Percentiles rank a stretch among this genome's conserved stretches.
phyloP scores from a whole-genome alignment of 2,888 invertebrate genomes.

The Acanthopleura granulata region DNA sequence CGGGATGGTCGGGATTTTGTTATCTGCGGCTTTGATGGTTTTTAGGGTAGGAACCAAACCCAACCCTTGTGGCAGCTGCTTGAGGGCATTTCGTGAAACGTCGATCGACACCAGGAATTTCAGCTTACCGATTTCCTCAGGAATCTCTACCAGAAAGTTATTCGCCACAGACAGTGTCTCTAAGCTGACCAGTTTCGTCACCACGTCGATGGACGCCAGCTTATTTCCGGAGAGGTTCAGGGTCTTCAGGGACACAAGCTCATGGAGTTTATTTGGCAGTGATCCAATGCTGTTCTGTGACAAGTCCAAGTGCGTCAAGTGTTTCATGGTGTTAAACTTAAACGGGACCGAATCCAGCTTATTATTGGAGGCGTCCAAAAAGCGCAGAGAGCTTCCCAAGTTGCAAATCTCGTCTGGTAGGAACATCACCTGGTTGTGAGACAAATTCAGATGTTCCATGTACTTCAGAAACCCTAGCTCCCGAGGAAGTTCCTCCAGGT shows the following conservation, averaged over 20 bases:
- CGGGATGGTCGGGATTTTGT: constrained; percentile 57
- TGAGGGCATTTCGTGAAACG: constrained; percentile 57
- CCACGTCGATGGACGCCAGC: constrained; percentile 37
- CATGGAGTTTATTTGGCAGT: constrained; percentile 58
- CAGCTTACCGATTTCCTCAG: constrained; percentile 53
- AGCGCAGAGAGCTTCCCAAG: constrained; percentile 54
- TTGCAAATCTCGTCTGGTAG: constrained; percentile 79
- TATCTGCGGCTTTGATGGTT: constrained; percentile 45
- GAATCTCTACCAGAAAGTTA: constrained; percentile 50
- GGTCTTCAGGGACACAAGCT: constrained; percentile 48
- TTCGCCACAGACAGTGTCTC: constrained; percentile 47
- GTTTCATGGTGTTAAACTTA: constrained; percentile 54
- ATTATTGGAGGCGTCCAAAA: constrained; percentile 55
- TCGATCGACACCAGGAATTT: constrained; percentile 52
- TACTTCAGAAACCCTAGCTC: constrained; percentile 62
- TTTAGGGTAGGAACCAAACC: constrained; percentile 51
- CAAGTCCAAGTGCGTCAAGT: constrained; percentile 51
- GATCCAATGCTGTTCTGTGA: constrained; percentile 53
- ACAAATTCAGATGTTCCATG: constrained; percentile 75
- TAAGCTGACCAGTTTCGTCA: constrained; percentile 51
- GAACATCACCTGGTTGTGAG: constrained; percentile 82
- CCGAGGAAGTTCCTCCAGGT: constrained; percentile 57
- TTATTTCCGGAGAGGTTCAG: constrained; percentile 58
- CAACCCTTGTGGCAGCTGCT: constrained; percentile 43
- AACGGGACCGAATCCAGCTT: constrained; percentile 50